Base-by-base conservation (phyloP, 1,140 invertebrate genomes). In the Pygmarrhopalites habei region DNA sequence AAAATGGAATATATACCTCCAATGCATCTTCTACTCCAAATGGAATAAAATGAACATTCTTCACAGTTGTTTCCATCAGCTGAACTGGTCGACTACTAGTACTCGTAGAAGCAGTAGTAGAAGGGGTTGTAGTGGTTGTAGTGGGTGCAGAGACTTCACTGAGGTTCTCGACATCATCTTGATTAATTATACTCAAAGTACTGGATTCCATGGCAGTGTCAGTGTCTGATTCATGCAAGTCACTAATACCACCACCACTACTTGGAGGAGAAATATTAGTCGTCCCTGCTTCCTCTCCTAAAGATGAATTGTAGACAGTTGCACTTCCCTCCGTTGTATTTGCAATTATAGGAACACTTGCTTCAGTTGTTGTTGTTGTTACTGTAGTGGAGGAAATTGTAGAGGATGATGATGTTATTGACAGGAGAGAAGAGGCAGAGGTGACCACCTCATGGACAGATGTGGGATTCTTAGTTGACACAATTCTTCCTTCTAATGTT, bases 1-100 rank as follows among this genome's bases (percentile, higher is more conserved):
- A 44, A 23, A 55, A 21, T 4, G 19, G 14, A 51, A 17, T n/a
- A n/a, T n/a, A n/a, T n/a, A n/a, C n/a, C n/a, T n/a, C n/a, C 12
- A 70, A 15, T 1, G 65, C 68, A 55, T 70, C 68, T 57, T 70
- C 68, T 1, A 64, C 62, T 49, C 61, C 60, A 56, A 70, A 70
- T 2, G 68, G 60, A 51, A 70, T 70, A 32, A 70, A 70, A 15
- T 67, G 41, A 29, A 70, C 49, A 21, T 58, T 62, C 1, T 43
- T 51, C 17, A 46, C 30, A 14, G 60, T 63, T 14, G 30, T 63
- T 55, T 55, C 30, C 47, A 51, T 59, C 44, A 46, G 32, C 26
- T 35, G 30, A 58, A 46, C 30, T 46, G 39, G 21, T 47, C 39
- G 29, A 23, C 17, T 35, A n/a, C n/a, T n/a, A n/a, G n/a, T n/a